Evolutionary conservation across 2,888 invertebrate species (phyloP).

Genomic region (Cerastis leucographa): DNA sequence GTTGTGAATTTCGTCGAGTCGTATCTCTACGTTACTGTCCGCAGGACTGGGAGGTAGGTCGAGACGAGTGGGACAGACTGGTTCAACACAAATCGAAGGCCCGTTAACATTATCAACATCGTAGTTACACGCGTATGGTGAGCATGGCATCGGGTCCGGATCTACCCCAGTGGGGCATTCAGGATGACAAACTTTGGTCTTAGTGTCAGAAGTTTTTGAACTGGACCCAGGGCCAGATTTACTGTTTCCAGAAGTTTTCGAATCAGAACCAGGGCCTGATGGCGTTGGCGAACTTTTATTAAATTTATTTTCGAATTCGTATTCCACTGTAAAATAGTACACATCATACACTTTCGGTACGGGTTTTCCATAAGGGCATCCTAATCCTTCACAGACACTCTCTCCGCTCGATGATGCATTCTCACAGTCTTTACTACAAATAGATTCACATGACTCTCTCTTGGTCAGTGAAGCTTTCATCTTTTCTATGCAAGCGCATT

Average conservation of each 20-base stretch:
- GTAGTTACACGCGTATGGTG: slow-evolving; percentile 77
- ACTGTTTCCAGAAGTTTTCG: not conserved
- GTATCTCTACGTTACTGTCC: slow-evolving; percentile 82
- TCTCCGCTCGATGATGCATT: slow-evolving; percentile 71
- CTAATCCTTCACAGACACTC: slow-evolving; percentile 75
- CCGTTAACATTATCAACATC: slow-evolving; percentile 45
- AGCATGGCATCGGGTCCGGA: slow-evolving; percentile 74
- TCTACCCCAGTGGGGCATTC: slow-evolving; percentile 78
- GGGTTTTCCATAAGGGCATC: slow-evolving; percentile 75
- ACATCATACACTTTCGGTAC: slow-evolving; percentile 78
- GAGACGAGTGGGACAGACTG: slow-evolving; percentile 71
- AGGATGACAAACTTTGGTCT: slow-evolving; percentile 69
- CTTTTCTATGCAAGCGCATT: slow-evolving; percentile 83
- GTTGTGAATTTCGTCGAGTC: slow-evolving; percentile 81
- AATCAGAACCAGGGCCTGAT: not conserved
- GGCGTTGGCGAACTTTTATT: not conserved
- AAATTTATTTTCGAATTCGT: slow-evolving; percentile 74
- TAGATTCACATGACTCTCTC: slow-evolving; percentile 74
- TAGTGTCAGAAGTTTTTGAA: not conserved
- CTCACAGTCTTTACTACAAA: slow-evolving; percentile 79
- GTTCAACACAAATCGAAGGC: slow-evolving; percentile 67
- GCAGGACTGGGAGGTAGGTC: slow-evolving; percentile 80
- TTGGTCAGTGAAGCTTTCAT: slow-evolving; percentile 80
- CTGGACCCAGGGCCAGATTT: not conserved
- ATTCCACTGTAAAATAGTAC: slow-evolving; percentile 85